A percentile compares a stretch with the other conserved stretches of the same genome.
phyloP scores from a whole-genome alignment of 2,797 vertebrate species.

The Knipowitschia caucasica region DNA sequence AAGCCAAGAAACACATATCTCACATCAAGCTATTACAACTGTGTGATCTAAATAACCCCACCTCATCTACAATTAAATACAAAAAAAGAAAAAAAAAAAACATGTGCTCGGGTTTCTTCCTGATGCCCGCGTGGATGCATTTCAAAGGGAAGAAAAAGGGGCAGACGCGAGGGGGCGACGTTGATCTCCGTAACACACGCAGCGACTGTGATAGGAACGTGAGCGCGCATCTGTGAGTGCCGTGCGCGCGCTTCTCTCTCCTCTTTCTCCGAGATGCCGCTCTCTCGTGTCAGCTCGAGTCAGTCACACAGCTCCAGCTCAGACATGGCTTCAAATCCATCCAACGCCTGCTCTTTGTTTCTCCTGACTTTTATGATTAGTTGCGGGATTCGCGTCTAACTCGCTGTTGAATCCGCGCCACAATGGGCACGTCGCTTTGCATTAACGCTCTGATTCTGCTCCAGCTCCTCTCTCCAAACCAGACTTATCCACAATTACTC shows the following conservation, averaged over 20 bases:
- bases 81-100: too few species aligned
- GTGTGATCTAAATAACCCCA: neutral
- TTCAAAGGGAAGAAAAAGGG: constrained; percentile 5
- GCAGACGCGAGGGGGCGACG: constrained; percentile 71
- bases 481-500: constrained; percentile 55
- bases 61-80: neutral
- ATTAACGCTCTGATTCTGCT: constrained; percentile 50
- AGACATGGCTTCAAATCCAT: constrained; percentile 69
- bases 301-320: constrained; percentile 68
- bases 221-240: constrained; percentile 10
- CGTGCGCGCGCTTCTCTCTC: constrained; percentile 9
- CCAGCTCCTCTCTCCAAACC: constrained; percentile 49
- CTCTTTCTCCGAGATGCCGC: constrained; percentile 35
- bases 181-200: constrained; percentile 62
- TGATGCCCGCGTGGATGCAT: constrained; percentile 6
- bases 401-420: constrained; percentile 61
- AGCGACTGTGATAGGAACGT: constrained; percentile 6
- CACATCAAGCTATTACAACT: neutral
- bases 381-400: constrained; percentile 56
- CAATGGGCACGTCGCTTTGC: constrained; percentile 64
- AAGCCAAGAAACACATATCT: too few species aligned
- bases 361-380: constrained; percentile 60
- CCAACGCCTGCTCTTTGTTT: constrained; percentile 70
- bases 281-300: constrained; percentile 66
- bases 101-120: neutral